phyloP scores from a whole-genome alignment of 23 tunicate species.

The Phallusia fumigata region DNA sequence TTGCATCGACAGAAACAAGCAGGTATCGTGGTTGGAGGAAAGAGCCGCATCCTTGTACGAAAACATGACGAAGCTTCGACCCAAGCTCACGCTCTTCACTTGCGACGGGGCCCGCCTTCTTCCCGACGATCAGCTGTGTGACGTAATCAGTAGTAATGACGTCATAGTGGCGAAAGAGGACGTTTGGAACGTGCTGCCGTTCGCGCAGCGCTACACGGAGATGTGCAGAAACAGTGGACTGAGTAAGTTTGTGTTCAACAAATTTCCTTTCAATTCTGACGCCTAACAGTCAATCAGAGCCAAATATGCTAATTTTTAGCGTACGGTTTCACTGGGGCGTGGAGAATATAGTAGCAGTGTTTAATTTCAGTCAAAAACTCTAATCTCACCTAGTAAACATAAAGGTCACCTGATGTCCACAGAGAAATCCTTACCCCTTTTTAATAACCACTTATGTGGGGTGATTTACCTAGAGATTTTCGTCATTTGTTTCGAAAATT shows the following conservation, averaged over 20 bases:
- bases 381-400: too few species aligned
- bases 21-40: slow-evolving; percentile 58
- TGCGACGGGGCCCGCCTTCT: slow-evolving; percentile 58
- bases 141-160: slow-evolving; percentile 57
- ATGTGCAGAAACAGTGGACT: slow-evolving; percentile 4
- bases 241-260: neutral
- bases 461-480: too few species aligned
- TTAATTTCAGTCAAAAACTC: too few species aligned
- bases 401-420: too few species aligned
- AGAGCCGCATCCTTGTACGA: slow-evolving; percentile 45
- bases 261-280: too few species aligned
- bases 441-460: too few species aligned
- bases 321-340: too few species aligned
- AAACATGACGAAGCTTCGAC: slow-evolving; percentile 42
- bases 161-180: slow-evolving; percentile 40
- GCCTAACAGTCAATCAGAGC: too few species aligned
- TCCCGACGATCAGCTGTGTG: slow-evolving; percentile 54
- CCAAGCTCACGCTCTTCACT: slow-evolving; percentile 40
- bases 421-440: too few species aligned
- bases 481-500: too few species aligned
- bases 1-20: slow-evolving; percentile 41
- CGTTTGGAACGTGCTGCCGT: neutral
- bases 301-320: too few species aligned
- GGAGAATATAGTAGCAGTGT: too few species aligned
- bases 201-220: neutral